Conservation (phyloP, 2,797 vertebrate species). For the Mormyrus hasselquistii region DNA sequence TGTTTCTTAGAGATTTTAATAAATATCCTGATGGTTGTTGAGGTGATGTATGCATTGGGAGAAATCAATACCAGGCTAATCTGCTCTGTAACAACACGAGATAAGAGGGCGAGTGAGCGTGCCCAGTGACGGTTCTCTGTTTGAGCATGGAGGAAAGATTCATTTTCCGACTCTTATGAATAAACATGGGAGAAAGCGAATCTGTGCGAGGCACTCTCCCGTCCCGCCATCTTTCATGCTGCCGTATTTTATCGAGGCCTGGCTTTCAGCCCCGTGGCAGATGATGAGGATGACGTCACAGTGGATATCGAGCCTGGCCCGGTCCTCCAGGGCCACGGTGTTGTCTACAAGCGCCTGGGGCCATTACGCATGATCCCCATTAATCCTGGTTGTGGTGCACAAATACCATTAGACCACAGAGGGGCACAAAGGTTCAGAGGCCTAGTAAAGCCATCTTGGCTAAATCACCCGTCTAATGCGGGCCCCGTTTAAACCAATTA, state of each 20-base stretch:
- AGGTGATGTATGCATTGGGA: background rate
- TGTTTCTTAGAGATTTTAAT: background rate
- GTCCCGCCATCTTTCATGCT: background rate
- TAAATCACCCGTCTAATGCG: background rate
- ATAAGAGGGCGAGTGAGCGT: background rate
- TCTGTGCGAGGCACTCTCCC: background rate
- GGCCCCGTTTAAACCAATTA: conserved; percentile 3
- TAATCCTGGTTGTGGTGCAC: background rate
- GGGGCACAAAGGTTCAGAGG: background rate
- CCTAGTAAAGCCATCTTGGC: background rate
- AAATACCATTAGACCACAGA: background rate
- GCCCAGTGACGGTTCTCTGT: background rate
- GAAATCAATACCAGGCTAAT: conserved; percentile 14
- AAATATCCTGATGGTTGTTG: background rate
- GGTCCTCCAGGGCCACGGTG: background rate
- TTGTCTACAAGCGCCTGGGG: background rate
- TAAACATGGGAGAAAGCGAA: background rate
- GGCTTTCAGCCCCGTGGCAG: background rate
- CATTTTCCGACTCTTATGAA: background rate
- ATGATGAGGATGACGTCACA: background rate
- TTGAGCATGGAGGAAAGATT: background rate
- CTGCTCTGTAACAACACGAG: background rate
- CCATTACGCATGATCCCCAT: background rate
- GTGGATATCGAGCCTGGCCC: background rate
- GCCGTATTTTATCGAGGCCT: background rate